These are phyloP conservation scores for Sturnira hondurensis DNA, from an alignment of 2,113 vertebrate species.

Conservation along the genomic window DNA sequence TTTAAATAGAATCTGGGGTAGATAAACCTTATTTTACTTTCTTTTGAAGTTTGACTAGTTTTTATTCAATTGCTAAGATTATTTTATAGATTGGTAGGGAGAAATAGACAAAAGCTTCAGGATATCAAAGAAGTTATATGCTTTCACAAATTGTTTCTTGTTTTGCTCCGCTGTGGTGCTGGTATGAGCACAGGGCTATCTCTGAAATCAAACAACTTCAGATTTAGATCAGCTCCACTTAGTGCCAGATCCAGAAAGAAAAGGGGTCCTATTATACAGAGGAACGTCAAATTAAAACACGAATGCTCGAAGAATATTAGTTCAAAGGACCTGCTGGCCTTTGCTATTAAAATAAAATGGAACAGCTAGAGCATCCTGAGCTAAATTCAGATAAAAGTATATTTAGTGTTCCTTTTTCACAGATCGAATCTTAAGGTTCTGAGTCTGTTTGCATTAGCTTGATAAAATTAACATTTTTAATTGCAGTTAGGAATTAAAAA, in stretches of 20 bases:
- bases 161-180: background rate
- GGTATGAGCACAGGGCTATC: background rate
- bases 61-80: constrained; percentile 40
- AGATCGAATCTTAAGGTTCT: background rate
- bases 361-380: background rate
- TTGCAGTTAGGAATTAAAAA: too few species aligned
- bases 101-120: constrained; percentile 31
- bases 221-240: constrained; percentile 11
- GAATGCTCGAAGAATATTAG: constrained; percentile 24
- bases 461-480: background rate
- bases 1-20: constrained; percentile 11
- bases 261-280: background rate
- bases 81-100: background rate
- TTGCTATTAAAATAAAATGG: constrained; percentile 61
- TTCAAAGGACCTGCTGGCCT: constrained; percentile 38
- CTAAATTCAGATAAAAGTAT: background rate
- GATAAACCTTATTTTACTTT: background rate
- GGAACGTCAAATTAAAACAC: background rate
- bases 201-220: constrained; percentile 46
- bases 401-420: constrained; percentile 39
- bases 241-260: background rate
- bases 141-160: constrained; percentile 15
- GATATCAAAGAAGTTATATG: background rate
- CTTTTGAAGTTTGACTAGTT: constrained; percentile 21
- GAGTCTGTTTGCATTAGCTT: background rate